Base-by-base conservation (phyloP, 2,888 invertebrate genomes). In the Heliconius ismenius region DNA sequence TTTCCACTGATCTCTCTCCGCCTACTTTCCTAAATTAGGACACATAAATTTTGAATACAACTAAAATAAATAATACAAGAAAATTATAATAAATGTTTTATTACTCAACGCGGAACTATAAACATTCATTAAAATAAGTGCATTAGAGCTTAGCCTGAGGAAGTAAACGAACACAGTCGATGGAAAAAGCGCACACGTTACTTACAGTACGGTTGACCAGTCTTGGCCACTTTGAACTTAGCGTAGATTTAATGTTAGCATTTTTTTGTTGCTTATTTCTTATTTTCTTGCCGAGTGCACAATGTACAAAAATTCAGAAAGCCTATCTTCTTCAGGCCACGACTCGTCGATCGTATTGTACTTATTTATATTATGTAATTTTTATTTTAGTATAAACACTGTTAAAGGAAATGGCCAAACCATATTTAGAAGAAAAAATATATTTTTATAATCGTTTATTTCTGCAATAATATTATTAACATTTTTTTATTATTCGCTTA, bases 111-210 rank as follows among this genome's bases (percentile, higher is more conserved):
- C 15, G 21, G 13, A 58, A 58, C 54, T 70, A 54, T 39, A 43
- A 43, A 75, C 62, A 67, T 36, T 60, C 3, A 28, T 68, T 32
- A 36, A 0, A 39, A 39, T 39, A 15, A 24, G 70, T 58, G 32
- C 32, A 36, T 32, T n/a, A 32, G 36, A 70, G 32, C 70, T 70
- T n/a, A 58, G 58, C 32, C 70, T 58, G 70, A 70, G 58, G 49
- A 70, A 32, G 69, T 32, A 58, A 58, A 70, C 32, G 70, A 70
- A 70, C 70, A 70, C 70, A 70, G 32, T 36, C 15, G 54, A 70
- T n/a, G 32, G 70, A 32, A n/a, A 58, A 70, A 70, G 70, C 70
- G 32, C 70, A 58, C 69, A 43, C 62, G 32, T 39, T 24, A 18
- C 7, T 32, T n/a, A 58, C 39, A 58, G 58, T n/a, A 58, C n/a